Conservation (phyloP, 2,888 invertebrate species). For the Ormyrus rosae region DNA sequence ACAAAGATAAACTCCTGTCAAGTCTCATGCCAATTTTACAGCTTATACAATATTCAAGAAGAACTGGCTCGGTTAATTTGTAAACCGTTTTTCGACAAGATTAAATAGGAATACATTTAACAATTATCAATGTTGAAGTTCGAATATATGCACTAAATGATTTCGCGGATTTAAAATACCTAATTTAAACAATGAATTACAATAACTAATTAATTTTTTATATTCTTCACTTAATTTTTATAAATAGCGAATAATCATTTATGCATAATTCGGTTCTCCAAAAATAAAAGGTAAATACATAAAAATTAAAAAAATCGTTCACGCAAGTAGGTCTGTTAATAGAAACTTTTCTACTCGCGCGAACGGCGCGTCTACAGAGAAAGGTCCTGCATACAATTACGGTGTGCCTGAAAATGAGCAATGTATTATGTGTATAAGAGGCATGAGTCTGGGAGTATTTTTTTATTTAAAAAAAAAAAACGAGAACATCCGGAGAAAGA, state of each 20-base stretch:
- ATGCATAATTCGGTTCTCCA: slow-evolving; percentile 23
- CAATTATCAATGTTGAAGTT: slow-evolving; percentile 11
- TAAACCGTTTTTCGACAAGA: slow-evolving; percentile 46
- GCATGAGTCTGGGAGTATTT: slow-evolving; percentile 57
- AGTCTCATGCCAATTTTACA: slow-evolving; percentile 69
- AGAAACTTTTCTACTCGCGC: not conserved
- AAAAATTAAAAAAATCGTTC: slow-evolving; percentile 17
- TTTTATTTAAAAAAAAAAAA: slow-evolving; percentile 42
- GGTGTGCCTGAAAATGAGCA: slow-evolving; percentile 53
- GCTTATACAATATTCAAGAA: slow-evolving; percentile 58
- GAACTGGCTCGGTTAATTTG: slow-evolving; percentile 59
- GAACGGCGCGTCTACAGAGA: slow-evolving; percentile 20
- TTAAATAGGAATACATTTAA: slow-evolving; percentile 32
- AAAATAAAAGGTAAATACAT: too few species aligned
- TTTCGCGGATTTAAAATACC: slow-evolving; percentile 8
- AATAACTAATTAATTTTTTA: too few species aligned
- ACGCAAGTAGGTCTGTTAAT: slow-evolving; percentile 2
- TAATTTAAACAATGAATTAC: too few species aligned
- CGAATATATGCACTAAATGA: slow-evolving; percentile 18
- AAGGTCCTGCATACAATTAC: slow-evolving; percentile 41
- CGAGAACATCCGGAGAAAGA: not conserved
- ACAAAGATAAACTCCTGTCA: slow-evolving; percentile 63
- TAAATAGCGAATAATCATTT: slow-evolving; percentile 6
- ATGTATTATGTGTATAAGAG: slow-evolving; percentile 42
- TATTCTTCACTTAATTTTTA: too few species aligned